Base-by-base conservation (phyloP, 64 coral and sea anemone species). In the Pocillopora verrucosa region DNA sequence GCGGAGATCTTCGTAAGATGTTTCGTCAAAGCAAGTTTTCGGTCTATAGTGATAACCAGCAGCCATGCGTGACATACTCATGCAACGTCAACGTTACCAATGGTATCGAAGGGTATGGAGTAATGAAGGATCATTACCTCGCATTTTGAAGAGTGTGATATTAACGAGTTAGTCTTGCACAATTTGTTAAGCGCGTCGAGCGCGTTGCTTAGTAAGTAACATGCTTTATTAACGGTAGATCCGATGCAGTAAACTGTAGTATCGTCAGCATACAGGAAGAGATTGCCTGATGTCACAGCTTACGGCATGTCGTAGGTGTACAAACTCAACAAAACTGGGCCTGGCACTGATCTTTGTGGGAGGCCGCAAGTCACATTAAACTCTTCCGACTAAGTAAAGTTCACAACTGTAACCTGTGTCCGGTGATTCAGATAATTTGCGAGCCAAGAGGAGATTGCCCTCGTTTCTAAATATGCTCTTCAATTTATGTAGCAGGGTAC, bases 91-190 rank as follows among this genome's bases (percentile, higher is more conserved):
- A 30, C 30, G 30, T 30, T 30, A 30, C 30, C 30, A 30, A 30
- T 30, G 30, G 30, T 30, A 30, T 30, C 30, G 0, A 30, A 30
- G 30, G 30, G 30, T 30, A 30, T 30, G 30, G 30, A 30, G 30
- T 0, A 30, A 30, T 73, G 59, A 0, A 19, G 13, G 41, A 30
- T 30, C 30, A 30, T 30, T 30, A 30, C 30, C 0, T 30, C 30
- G 30, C 30, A 30, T 30, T 30, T 30, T 30, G 30, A 30, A 30
- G 30, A 74, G 59, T 75, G 68, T 3, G 69, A 56, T 15, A 38
- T 74, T 59, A 75, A 58, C 17, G 25, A 73, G 73, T 87, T 87
- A 19, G 25, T 12, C 35, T 34, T 59, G 37, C 84, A 87, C 84
- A 22, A 75, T 58, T 58, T 74, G 58, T 87, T 30, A 58, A 87